A percentile compares a stretch with the other conserved stretches of the same genome.
phyloP scores from a whole-genome alignment of 2,888 invertebrate species.

The Leucania comma region DNA sequence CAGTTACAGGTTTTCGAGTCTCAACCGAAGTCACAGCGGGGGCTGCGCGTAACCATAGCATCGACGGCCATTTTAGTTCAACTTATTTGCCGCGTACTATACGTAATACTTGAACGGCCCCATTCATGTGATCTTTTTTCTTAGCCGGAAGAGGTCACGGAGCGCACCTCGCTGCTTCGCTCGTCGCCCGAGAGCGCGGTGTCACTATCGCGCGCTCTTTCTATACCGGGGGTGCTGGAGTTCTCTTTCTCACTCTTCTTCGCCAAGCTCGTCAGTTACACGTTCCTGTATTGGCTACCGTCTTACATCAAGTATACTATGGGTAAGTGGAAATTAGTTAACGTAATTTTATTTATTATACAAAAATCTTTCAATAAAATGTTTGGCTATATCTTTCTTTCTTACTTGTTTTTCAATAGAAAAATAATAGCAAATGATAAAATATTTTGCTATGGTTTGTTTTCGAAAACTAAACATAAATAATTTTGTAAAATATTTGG shows the following conservation, averaged over 20 bases:
- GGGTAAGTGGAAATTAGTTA: constrained; percentile 91
- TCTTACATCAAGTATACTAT: constrained; percentile 94
- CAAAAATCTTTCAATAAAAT: neutral
- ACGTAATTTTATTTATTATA: too few relatives aligned
- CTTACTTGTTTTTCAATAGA: neutral
- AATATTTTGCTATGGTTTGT: too few relatives aligned
- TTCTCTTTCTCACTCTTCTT: constrained; percentile 98
- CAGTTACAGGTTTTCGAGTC: too few relatives aligned
- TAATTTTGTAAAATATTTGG: neutral
- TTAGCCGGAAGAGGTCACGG: constrained; percentile 73
- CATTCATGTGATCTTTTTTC: neutral
- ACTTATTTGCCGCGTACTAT: too few relatives aligned
- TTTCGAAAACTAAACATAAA: neutral
- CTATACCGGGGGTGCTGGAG: constrained; percentile 98
- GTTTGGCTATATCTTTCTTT: too few relatives aligned
- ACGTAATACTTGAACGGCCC: too few relatives aligned
- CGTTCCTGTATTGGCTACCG: constrained; percentile 99
- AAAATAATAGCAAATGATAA: too few relatives aligned
- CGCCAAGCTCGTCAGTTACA: constrained; percentile 98
- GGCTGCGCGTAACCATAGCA: too few relatives aligned
- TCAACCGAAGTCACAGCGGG: too few relatives aligned
- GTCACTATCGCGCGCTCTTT: constrained; percentile 94
- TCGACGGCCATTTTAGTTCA: too few relatives aligned
- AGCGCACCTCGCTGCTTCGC: constrained; percentile 84
- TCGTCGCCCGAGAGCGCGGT: constrained; percentile 92